Percentiles rank a stretch among this genome's conserved stretches.
phyloP scores from a whole-genome alignment of 2,797 vertebrate genomes.

The Fringilla coelebs region DNA sequence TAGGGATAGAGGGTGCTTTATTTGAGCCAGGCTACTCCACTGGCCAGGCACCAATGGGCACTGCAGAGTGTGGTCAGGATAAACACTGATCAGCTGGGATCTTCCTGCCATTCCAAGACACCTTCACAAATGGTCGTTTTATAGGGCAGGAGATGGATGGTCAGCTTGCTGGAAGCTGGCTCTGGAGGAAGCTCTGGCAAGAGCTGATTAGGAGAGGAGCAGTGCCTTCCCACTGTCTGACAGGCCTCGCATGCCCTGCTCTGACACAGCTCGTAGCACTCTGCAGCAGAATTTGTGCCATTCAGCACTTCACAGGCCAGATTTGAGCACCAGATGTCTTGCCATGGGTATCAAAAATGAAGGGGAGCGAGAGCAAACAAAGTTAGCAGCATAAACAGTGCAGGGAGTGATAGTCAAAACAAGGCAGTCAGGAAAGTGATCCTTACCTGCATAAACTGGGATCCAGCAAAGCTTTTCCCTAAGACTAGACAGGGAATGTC shows the following conservation, averaged over 20 bases:
- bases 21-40: neutral
- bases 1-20: neutral
- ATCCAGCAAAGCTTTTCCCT: neutral
- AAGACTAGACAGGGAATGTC: neutral
- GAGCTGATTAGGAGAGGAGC: neutral
- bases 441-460: neutral
- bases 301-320: constrained; percentile 26
- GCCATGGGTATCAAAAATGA: neutral
- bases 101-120: neutral
- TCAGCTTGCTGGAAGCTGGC: neutral
- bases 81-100: neutral
- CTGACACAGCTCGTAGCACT: accelerated
- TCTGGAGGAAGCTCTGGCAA: neutral
- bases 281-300: neutral
- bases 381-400: neutral
- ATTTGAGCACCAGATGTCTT: constrained; percentile 42
- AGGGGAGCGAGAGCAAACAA: neutral
- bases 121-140: neutral
- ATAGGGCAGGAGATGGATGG: neutral
- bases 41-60: neutral
- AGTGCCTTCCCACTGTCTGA: neutral
- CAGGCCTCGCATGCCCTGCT: neutral
- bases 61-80: neutral
- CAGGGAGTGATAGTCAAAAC: neutral
- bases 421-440: neutral